A percentile compares a stretch with the other conserved stretches of the same genome.
phyloP scores from a whole-genome alignment of 2,888 invertebrate species.

The Helobdella robusta region DNA sequence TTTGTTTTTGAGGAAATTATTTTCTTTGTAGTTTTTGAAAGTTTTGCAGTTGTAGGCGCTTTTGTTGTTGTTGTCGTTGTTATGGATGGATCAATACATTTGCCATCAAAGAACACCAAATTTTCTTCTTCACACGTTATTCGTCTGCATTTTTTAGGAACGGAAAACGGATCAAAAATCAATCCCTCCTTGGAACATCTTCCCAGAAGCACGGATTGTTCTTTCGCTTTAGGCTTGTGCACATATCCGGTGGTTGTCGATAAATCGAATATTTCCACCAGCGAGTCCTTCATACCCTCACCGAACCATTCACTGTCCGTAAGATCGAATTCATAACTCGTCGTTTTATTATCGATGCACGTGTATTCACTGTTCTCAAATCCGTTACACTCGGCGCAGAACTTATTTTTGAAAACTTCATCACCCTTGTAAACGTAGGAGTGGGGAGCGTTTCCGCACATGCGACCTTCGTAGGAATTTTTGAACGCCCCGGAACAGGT shows the following conservation, averaged over 20 bases:
- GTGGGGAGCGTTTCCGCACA: slow-evolving; percentile 24
- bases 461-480: slow-evolving; percentile 6
- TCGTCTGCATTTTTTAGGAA: slow-evolving; percentile 3
- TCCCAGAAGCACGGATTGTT: slow-evolving; percentile 4
- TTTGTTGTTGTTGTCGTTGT: background rate
- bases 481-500: slow-evolving; percentile 19
- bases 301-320: background rate
- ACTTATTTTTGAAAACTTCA: slow-evolving; percentile 22
- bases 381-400: slow-evolving; percentile 28
- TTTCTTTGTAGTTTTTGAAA: background rate
- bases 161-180: slow-evolving; percentile 22
- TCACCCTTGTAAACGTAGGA: slow-evolving; percentile 26
- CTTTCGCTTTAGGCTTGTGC: background rate
- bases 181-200: slow-evolving; percentile 9
- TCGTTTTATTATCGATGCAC: slow-evolving; percentile 15
- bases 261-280: slow-evolving; percentile 1
- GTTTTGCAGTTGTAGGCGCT: slow-evolving; percentile 1
- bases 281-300: background rate
- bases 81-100: slow-evolving; percentile 13
- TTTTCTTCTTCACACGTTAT: slow-evolving; percentile 13
- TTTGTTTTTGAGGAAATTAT: background rate
- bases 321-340: slow-evolving; percentile 14
- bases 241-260: background rate
- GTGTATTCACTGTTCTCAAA: background rate
- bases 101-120: background rate